Conservation (phyloP, 2,797 vertebrate species). For the Notamacropus eugenii region DNA sequence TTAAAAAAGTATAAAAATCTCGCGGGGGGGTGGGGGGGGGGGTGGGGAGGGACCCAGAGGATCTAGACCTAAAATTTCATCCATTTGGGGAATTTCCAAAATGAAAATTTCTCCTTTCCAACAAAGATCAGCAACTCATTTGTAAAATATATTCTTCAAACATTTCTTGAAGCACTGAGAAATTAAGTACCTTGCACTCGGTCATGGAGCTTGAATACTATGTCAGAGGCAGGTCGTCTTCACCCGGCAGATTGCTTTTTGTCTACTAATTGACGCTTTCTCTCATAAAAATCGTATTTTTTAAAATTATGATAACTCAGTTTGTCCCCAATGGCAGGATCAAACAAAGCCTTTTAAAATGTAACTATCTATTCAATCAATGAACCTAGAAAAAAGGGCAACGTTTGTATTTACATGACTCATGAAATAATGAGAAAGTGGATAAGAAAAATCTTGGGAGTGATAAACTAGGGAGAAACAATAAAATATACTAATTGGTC, state of each 20-base stretch:
- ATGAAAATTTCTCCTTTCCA: background rate
- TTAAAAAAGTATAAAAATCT: background rate
- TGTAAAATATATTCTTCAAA: background rate
- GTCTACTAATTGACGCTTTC: background rate
- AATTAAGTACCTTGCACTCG: background rate
- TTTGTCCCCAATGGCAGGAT: slow-evolving; percentile 22
- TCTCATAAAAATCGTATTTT: background rate
- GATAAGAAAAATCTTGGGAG: slow-evolving; percentile 39
- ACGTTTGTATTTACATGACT: slow-evolving; percentile 37
- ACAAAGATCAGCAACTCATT: background rate
- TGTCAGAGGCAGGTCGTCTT: background rate
- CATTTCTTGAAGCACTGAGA: background rate
- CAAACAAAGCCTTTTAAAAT: background rate
- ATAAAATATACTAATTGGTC: slow-evolving; percentile 30
- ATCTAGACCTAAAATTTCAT: background rate
- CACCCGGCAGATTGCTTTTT: background rate
- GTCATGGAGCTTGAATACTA: background rate
- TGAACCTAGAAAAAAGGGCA: background rate
- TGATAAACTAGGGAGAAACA: slow-evolving; percentile 58
- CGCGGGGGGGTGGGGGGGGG: accelerated
- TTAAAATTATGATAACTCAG: slow-evolving; percentile 44
- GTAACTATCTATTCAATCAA: background rate
- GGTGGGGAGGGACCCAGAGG: background rate
- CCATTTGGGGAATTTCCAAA: background rate
- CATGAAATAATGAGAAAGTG: slow-evolving; percentile 30